Percentiles rank a stretch among this genome's conserved stretches.
phyloP scores from a whole-genome alignment of 2,888 invertebrate genomes.

The Oscheius sp. region DNA sequence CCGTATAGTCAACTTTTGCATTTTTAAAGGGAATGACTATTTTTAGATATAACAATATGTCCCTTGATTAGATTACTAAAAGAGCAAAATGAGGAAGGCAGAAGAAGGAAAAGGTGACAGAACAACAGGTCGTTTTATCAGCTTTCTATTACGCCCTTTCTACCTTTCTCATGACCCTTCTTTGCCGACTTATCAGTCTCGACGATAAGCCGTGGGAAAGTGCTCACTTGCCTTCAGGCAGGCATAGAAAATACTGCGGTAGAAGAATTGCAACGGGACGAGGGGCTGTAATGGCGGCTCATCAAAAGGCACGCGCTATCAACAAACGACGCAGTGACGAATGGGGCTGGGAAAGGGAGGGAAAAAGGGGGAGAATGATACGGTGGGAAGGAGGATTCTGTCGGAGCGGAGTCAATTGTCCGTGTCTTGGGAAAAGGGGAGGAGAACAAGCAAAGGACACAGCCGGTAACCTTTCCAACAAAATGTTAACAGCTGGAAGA shows the following conservation, averaged over 20 bases:
- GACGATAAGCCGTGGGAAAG: neutral
- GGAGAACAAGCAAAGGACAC: neutral
- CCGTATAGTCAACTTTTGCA: no score
- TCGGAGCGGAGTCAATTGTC: conserved; percentile 14
- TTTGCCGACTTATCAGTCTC: conserved; percentile 11
- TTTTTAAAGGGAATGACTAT: no score
- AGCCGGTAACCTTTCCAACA: neutral
- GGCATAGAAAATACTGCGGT: neutral
- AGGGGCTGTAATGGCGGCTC: conserved; percentile 29
- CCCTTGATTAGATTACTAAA: no score
- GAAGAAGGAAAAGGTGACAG: no score
- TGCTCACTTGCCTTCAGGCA: neutral
- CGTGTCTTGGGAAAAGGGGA: neutral
- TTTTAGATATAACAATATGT: no score
- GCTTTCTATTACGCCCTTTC: neutral
- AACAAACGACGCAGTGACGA: conserved; percentile 33
- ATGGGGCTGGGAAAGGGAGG: conserved; percentile 30
- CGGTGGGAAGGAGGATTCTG: neutral
- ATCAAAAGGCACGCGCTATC: conserved; percentile 32
- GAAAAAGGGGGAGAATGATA: neutral
- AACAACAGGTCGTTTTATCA: no score
- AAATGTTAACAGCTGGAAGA: neutral
- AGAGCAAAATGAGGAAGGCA: no score
- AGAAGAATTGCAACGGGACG: conserved; percentile 20
- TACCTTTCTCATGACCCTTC: conserved; percentile 13